Percentiles rank a stretch among this genome's conserved stretches.
These are phyloP conservation scores for Microplitis demolitor DNA, from an alignment of 1,140 invertebrate genomes.

Conservation along the genomic window DNA sequence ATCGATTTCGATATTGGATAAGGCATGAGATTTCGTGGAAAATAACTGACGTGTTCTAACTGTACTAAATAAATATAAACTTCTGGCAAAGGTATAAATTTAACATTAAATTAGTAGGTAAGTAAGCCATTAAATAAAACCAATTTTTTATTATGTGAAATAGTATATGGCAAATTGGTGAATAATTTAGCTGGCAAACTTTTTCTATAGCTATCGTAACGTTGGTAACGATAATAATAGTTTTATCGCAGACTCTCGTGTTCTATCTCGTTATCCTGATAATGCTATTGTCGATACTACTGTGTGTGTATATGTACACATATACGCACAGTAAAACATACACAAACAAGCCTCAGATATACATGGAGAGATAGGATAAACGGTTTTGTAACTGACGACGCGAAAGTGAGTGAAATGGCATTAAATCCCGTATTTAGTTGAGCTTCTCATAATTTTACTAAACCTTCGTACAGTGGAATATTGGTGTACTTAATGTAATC, in stretches of 20 bases:
- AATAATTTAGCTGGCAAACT: background rate
- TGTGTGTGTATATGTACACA: background rate
- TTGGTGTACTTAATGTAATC: background rate
- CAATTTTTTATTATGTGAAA: background rate
- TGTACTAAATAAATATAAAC: too few relatives aligned
- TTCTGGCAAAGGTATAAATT: too few relatives aligned
- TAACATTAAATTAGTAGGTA: too few relatives aligned
- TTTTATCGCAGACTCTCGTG: conserved; percentile 5
- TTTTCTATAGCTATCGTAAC: background rate
- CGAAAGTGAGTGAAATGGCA: background rate
- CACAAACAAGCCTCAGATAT: background rate
- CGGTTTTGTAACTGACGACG: conserved; percentile 10
- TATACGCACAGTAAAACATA: background rate
- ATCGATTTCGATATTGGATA: background rate
- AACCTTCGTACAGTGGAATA: background rate
- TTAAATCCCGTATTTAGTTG: background rate
- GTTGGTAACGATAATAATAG: conserved; percentile 19
- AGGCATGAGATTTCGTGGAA: background rate
- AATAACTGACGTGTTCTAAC: background rate
- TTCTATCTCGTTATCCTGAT: conserved; percentile 18
- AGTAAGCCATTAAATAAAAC: background rate
- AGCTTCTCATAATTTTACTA: background rate
- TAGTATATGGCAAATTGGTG: background rate
- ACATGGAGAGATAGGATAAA: background rate
- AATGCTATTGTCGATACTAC: conserved; percentile 12